These are phyloP conservation scores for Liparis tanakae DNA, from an alignment of 2,797 vertebrate species.

Conservation along the genomic window DNA sequence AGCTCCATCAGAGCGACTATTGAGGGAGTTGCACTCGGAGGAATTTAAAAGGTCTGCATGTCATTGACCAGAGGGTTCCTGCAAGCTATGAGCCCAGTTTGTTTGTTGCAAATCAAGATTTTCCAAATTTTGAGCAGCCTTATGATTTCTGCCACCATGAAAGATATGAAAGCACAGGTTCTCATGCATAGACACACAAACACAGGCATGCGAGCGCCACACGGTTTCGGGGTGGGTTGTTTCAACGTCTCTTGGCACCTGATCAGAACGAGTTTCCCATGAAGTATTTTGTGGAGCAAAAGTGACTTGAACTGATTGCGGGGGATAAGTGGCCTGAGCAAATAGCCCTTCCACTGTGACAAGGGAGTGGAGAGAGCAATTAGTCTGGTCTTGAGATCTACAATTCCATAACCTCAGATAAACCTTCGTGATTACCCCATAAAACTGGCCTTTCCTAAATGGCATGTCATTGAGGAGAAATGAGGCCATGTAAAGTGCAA, in stretches of 20 bases:
- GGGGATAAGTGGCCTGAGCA: conserved; percentile 68
- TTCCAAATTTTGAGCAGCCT: conserved; percentile 41
- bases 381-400: conserved; percentile 62
- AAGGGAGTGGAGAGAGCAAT: conserved; percentile 67
- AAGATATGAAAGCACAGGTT: conserved; percentile 36
- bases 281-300: conserved; percentile 67
- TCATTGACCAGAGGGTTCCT: conserved; percentile 81
- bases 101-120: conserved; percentile 68
- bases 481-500: conserved; percentile 55
- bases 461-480: conserved; percentile 61
- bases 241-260: conserved; percentile 62
- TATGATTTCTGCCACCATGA: conserved; percentile 36
- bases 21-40: conserved; percentile 72
- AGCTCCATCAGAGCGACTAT: conserved; percentile 67
- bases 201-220: conserved; percentile 10
- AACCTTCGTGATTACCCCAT: conserved; percentile 70
- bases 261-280: conserved; percentile 71
- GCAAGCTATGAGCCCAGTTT: conserved; percentile 57
- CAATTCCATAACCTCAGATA: conserved; percentile 75
- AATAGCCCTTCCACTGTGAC: conserved; percentile 68
- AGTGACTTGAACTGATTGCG: conserved; percentile 70
- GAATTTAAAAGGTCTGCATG: conserved; percentile 82
- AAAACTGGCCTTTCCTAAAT: conserved; percentile 73
- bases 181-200: conserved; percentile 37
- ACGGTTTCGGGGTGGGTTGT: conserved; percentile 51